These are phyloP conservation scores for Gulo gulo DNA, from an alignment of 2,113 vertebrate species.

Conservation along the genomic window DNA sequence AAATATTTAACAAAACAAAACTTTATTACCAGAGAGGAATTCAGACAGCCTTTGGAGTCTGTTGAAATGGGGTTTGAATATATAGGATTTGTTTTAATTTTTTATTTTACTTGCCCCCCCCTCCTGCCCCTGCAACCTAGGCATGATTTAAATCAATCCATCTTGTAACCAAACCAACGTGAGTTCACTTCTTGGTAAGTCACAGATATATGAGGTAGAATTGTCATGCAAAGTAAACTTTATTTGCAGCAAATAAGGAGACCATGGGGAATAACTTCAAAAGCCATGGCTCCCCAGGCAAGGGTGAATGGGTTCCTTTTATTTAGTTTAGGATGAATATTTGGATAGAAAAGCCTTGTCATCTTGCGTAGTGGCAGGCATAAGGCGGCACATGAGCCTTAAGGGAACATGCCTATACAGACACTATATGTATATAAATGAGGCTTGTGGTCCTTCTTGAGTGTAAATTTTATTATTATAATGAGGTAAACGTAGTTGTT, in stretches of 20 bases:
- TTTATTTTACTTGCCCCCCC: not conserved
- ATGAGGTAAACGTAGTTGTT: not conserved
- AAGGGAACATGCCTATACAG: not conserved
- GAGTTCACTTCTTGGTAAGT: not conserved
- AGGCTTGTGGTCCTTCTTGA: not conserved
- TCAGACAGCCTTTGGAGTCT: not conserved
- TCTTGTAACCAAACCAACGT: not conserved
- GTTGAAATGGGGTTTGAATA: constrained; percentile 4
- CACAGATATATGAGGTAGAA: not conserved
- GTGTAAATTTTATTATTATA: not conserved
- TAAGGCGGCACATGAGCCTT: not conserved
- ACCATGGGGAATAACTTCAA: not conserved
- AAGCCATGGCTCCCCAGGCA: not conserved
- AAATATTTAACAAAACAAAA: constrained; percentile 14
- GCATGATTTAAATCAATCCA: not conserved
- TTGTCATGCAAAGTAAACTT: not conserved
- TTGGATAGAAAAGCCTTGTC: not conserved
- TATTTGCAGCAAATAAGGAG: not conserved
- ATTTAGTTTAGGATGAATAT: not conserved
- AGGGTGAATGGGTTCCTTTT: not conserved
- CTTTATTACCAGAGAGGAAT: constrained; percentile 7
- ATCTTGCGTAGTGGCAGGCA: not conserved
- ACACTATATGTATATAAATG: not conserved
- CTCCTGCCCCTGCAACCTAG: not conserved
- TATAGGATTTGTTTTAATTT: not conserved